These are phyloP conservation scores for Vidua chalybeata DNA, from an alignment of 2,113 vertebrate genomes.

Conservation along the genomic window DNA sequence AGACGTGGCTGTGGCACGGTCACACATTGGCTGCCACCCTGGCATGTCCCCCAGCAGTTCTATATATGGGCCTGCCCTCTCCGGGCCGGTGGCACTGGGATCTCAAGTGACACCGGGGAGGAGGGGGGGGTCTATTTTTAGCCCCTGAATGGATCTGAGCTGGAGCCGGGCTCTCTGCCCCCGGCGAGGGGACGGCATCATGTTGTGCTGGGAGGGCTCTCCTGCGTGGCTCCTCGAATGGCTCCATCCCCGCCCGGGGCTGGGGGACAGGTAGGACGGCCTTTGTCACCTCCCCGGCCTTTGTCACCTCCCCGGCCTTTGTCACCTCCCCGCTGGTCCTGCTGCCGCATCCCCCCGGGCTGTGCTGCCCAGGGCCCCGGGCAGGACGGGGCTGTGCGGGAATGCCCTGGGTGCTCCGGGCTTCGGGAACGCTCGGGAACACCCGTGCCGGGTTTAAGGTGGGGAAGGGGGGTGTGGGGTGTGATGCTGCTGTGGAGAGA, in stretches of 20 bases:
- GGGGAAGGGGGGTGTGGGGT: neutral
- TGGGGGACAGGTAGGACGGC: slow-evolving; percentile 47
- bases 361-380: neutral
- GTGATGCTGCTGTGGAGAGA: neutral
- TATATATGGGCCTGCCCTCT: slow-evolving; percentile 58
- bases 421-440: neutral
- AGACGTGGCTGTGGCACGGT: neutral
- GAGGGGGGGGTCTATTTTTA: slow-evolving; percentile 58
- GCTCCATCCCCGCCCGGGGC: neutral
- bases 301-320: neutral
- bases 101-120: slow-evolving; percentile 41
- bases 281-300: neutral
- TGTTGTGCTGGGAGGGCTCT: slow-evolving; percentile 15
- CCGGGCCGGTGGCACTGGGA: neutral
- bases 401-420: no score
- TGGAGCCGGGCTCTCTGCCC: slow-evolving; percentile 16
- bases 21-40: neutral
- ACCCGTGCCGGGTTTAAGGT: accelerated
- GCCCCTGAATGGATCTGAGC: slow-evolving; percentile 33
- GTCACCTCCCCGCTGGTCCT: neutral
- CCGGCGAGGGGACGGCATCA: slow-evolving; percentile 8
- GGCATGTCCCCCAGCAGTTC: neutral
- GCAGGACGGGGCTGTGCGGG: neutral
- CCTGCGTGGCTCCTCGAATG: neutral
- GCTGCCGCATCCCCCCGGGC: neutral